phyloP scores from a whole-genome alignment of 2,888 invertebrate genomes.

The Amphipoea oculea region DNA sequence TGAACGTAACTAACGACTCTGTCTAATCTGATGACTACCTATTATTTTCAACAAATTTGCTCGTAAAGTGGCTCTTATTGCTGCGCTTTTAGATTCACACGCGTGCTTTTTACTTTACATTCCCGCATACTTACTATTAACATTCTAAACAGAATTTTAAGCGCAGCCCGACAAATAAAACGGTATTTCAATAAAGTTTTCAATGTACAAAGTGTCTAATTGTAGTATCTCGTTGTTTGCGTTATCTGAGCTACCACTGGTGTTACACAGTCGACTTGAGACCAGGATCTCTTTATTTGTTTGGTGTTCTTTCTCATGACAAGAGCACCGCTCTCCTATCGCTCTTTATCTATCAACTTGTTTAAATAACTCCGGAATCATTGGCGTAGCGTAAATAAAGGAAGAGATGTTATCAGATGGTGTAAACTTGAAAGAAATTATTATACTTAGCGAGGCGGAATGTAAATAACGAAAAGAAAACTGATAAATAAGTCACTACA shows the following conservation, averaged over 20 bases:
- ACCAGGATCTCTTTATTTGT: constrained; percentile 83
- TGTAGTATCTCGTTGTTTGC: constrained; percentile 71
- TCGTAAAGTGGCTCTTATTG: background rate
- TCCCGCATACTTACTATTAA: background rate
- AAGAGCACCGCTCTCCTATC: constrained; percentile 85
- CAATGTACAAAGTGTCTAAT: constrained; percentile 61
- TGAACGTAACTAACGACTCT: background rate
- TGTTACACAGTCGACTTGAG: constrained; percentile 81
- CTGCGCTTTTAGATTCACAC: too few relatives aligned
- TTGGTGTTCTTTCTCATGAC: constrained; percentile 83
- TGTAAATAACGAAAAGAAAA: constrained; percentile 5
- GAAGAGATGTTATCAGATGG: constrained; percentile 84
- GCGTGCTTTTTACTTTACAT: background rate
- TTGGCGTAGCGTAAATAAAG: constrained; percentile 84
- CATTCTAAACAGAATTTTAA: background rate
- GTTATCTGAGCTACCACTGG: constrained; percentile 81
- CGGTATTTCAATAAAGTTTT: constrained; percentile 30
- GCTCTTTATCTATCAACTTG: constrained; percentile 86
- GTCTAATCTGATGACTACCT: background rate
- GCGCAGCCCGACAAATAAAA: background rate
- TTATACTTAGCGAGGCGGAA: constrained; percentile 61
- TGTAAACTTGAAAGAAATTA: constrained; percentile 83
- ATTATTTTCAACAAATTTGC: background rate
- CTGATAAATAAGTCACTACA: background rate
- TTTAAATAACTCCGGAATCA: constrained; percentile 84